Base-by-base conservation (phyloP, 2,113 vertebrate species). In the Clarias gariepinus region DNA sequence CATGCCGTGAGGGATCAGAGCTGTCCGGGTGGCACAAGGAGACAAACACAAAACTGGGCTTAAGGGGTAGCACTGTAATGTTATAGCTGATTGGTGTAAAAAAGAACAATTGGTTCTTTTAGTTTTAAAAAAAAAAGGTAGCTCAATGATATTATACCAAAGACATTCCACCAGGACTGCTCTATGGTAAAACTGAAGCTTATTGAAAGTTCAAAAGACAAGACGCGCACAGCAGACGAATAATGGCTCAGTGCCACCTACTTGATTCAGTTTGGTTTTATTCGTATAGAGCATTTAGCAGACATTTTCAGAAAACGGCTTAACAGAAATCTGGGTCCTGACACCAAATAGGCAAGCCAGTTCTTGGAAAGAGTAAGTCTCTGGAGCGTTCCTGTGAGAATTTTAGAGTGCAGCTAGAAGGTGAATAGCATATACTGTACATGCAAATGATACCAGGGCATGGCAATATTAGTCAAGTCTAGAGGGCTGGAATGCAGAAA, bases 251-350 rank as follows among this genome's bases (percentile, higher is more conserved):
- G 78, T 23, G 10, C 78, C 33, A 41, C 61, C 78, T 81, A 61
- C 33, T 81, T 41, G 61, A 81, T 81, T 41, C 78, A 23, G 33
- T 23, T 81, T 81, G 78, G 30, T 36, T 61, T 61, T 81, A 81
- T 81, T 81, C 21, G 21, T 61, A 60, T 41, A 33, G n/a, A 60
- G 55, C 28, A 1, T 60, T 80, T 60, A 60, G 28, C 77, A 80
- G 30, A 61, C 57, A 36, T 33, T 81, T 81, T 57, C 33, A 61
- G 78, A 81, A 61, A 41, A 57, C 30, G 12, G 78, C 78, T 81
- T 81, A 61, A 23, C 57, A 41, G 16, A 53, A 57, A 81, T 36
- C 9, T 6, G 21, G 21, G 30, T 81, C 30, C 57, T 61, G 53
- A 61, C 57, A 81, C 78, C 16, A 36, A 81, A 81, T 41, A 61